Conservation (phyloP, 2,113 vertebrate species). For the Propithecus coquereli region DNA sequence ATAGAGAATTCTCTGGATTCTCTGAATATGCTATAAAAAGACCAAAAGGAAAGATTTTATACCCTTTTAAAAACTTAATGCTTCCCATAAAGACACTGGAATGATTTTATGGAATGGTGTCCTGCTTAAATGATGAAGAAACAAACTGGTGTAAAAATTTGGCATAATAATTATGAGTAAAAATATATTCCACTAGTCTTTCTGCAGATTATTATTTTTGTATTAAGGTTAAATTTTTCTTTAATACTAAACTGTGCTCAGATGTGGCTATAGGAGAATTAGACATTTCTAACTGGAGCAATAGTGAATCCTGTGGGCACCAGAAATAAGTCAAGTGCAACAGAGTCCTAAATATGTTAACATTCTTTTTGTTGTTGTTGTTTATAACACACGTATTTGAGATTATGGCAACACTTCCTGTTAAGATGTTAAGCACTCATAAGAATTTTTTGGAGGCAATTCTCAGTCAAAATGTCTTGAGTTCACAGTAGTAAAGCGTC, state of each 20-base stretch:
- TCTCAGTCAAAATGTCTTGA: conserved; percentile 63
- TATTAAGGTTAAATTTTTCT: background rate
- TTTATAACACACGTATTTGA: conserved; percentile 39
- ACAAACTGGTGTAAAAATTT: background rate
- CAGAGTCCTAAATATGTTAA: background rate
- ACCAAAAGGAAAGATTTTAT: conserved; percentile 47
- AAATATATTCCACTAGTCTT: background rate
- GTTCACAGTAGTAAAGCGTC: conserved; percentile 70
- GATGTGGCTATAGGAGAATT: background rate
- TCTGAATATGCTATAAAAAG: conserved; percentile 1
- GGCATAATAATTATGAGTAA: conserved; percentile 1
- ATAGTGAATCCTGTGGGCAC: background rate
- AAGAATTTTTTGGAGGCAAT: conserved; percentile 52
- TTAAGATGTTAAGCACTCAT: conserved; percentile 51
- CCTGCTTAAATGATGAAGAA: conserved; percentile 15
- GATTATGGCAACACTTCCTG: conserved; percentile 63
- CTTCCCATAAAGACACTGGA: conserved; percentile 1
- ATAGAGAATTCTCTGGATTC: conserved; percentile 27
- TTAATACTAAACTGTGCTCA: background rate
- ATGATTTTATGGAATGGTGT: background rate
- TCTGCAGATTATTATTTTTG: conserved; percentile 33
- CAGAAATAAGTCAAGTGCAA: background rate
- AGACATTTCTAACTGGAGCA: background rate
- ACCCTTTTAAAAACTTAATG: conserved; percentile 47
- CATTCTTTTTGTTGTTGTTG: background rate